These are phyloP conservation scores for Diabrotica undecimpunctata DNA, from an alignment of 1,140 invertebrate genomes.

Conservation along the genomic window DNA sequence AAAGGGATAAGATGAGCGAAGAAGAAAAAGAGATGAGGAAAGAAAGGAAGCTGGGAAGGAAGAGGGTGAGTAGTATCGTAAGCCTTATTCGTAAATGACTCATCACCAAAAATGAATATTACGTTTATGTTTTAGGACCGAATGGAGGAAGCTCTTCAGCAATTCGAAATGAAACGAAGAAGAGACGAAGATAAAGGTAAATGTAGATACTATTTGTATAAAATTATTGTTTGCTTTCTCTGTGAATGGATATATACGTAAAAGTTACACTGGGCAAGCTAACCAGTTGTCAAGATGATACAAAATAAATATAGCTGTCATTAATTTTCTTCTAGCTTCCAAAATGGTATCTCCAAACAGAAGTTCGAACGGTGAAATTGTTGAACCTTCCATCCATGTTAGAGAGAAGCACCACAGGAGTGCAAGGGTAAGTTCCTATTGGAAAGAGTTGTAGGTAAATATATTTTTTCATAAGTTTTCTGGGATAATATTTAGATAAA, in stretches of 20 bases:
- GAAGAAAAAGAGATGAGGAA: constrained; percentile 69
- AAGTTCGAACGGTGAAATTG: constrained; percentile 57
- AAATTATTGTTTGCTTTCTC: no score
- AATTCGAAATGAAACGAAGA: constrained; percentile 66
- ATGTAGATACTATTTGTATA: constrained; percentile 23
- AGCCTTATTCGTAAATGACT: neutral
- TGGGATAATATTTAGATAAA: neutral
- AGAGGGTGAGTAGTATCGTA: constrained; percentile 58
- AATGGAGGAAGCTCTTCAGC: constrained; percentile 57
- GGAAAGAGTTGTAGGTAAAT: no score
- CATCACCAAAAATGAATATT: neutral
- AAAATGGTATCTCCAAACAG: constrained; percentile 54
- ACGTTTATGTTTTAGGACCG: constrained; percentile 58
- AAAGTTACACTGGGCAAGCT: neutral
- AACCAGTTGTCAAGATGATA: neutral
- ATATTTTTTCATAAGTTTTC: constrained; percentile 7
- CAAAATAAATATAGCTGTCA: no score
- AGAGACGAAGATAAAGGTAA: constrained; percentile 73
- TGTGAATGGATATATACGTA: no score
- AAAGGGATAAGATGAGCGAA: constrained; percentile 54
- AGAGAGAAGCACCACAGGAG: constrained; percentile 57
- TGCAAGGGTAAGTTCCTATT: constrained; percentile 38
- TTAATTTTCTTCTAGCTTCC: constrained; percentile 37
- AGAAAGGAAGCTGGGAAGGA: constrained; percentile 71
- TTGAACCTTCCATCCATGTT: constrained; percentile 46